Base-by-base conservation (phyloP, 1,140 invertebrate species). In the Scylla paramamosain region DNA sequence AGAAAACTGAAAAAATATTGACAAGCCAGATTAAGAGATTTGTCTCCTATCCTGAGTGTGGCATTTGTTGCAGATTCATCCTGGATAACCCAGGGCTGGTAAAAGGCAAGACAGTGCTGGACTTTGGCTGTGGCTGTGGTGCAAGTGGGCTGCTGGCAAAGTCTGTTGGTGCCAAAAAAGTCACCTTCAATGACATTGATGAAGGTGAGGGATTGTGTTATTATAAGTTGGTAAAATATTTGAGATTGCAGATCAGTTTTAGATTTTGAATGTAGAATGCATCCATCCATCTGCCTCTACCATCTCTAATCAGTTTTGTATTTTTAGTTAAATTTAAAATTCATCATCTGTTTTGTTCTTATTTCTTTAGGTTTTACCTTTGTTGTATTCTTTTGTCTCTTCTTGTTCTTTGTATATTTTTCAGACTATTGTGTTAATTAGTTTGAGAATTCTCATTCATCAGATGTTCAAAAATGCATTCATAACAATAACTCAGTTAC, bases 131-230 rank as follows among this genome's bases (percentile, higher is more conserved):
- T 94, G 95, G 95, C 28, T 95, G 92, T 94, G 95, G 95, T 46
- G 95, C 95, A 86, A 91, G 95, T 95, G 95, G 95, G 84, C 84
- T 95, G 31, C 82, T 77, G 29, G 95, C 95, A 28, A 93, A 94
- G n/a, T 25, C 32, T 31, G 52, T 46, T 28, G 67, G 52, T 52
- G 95, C 95, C 45, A 86, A 94, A 82, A 59, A 77, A 48, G 93
- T 95, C 25, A 95, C 93, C n/a, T 95, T 95, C 52, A 95, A 95
- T 92, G 95, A 95, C 52, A 94, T 95, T 86, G 95, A 95, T 94
- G 82, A 93, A 91, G 89, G 95, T 95, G 92, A 77, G 82, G n/a
- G 48, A 91, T 31, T 59, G 16, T 59, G 52, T 59, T 20, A 14
- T 88, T 4, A 12, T 59, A 59, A 39, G 52, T 0, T 59, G 32